Evolutionary conservation across 2,113 vertebrate genomes (phyloP), one percentile per base, ranked within the genome.

Genomic region (Saimiri boliviensis): DNA sequence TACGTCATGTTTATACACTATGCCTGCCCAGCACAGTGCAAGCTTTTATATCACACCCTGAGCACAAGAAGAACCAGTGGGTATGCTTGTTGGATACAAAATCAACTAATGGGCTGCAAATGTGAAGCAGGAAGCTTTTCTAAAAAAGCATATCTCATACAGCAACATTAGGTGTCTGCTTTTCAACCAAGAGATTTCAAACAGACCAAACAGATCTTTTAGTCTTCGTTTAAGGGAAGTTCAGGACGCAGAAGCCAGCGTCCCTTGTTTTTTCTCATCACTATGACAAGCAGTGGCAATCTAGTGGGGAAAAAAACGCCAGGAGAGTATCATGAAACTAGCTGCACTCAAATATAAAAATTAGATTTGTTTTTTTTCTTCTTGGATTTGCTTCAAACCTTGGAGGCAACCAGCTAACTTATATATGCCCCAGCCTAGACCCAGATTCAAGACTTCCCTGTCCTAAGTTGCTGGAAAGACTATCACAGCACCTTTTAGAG

Each of bases 91-190:
- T 85, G 76, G 76, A 56, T 30, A 77, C 60, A 80, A 88, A 81
- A 70, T 35, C 81, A 91, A 47, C 21, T 80, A 93, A 88, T 42
- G 54, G 71, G 37, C 54, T 88, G 25, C 71, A 35, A 87, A 25
- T 42, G 45, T 90, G 71, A 94, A 83, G 45, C 71, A 23, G 19
- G 35, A 76, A 27, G n/a, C 30, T 93, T 90, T 90, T 93, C 89
- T 56, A 77, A 80, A 37, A 80, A 93, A 94, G 93, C 4, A 77
- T 42, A 45, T 45, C 45, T 73, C 89, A 8, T n/a, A 42, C 40
- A 80, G 42, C 37, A 58, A 79, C 42, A 82, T 56, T 76, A 25
- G 12, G 8, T 16, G 6, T 42, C 32, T 89, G 71, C 42, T 82
- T 90, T 77, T 89, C 90, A 89, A 71, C 21, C 49, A 25, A 32